These are phyloP conservation scores for Smithornis capensis DNA, from an alignment of 2,113 vertebrate genomes.

Conservation along the genomic window DNA sequence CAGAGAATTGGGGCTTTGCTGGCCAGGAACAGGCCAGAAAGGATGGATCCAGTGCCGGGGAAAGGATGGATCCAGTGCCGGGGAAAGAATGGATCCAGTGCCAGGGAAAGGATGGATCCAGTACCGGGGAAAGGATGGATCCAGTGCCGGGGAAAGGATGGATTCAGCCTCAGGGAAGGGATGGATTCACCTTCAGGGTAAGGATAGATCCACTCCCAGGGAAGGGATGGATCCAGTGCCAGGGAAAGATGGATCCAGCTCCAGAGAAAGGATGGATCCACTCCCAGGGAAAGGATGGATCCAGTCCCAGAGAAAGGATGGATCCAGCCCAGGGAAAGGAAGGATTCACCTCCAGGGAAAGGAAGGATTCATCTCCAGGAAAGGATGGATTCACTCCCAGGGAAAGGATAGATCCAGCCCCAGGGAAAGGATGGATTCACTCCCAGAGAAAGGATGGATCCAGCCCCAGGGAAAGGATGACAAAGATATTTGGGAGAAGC, in stretches of 20 bases:
- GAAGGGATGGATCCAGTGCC: no score
- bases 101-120: neutral
- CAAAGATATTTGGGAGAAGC: neutral
- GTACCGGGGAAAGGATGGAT: neutral
- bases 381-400: rapidly evolving
- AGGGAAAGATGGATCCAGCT: no score
- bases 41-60: neutral
- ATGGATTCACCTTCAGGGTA: no score
- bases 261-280: neutral
- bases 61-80: neutral
- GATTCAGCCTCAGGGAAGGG: neutral
- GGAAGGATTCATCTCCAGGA: rapidly evolving
- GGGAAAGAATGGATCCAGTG: neutral
- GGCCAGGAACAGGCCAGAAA: rapidly evolving
- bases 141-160: neutral
- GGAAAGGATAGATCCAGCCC: neutral
- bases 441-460: neutral
- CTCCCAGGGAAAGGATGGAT: neutral
- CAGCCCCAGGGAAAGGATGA: neutral
- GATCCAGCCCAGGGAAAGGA: rapidly evolving
- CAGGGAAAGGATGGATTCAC: neutral
- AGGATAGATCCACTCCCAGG: no score
- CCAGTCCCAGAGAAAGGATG: neutral
- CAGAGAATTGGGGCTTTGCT: neutral
- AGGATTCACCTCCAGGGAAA: rapidly evolving